Conservation (phyloP, 2,888 invertebrate genomes). For the Metacarcinus magister region DNA sequence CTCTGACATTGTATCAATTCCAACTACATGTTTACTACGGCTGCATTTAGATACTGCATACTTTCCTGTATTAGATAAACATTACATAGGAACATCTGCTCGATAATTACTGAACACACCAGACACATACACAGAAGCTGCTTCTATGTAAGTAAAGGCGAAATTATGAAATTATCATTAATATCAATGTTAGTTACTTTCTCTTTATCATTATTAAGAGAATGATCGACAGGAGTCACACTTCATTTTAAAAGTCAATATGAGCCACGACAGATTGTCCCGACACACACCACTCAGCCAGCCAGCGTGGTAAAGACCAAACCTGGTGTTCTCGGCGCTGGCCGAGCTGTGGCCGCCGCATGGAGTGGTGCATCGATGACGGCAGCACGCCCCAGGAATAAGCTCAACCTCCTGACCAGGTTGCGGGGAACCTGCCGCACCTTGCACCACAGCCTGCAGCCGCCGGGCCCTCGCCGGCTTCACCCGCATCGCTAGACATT, state of each 20-base stretch:
- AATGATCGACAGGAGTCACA: background rate
- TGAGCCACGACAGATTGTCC: background rate
- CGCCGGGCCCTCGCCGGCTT: background rate
- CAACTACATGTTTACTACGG: no score
- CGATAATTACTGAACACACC: no score
- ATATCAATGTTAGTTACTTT: background rate
- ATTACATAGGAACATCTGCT: no score
- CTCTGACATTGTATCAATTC: no score
- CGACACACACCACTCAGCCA: background rate
- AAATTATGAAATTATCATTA: background rate
- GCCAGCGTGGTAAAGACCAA: background rate
- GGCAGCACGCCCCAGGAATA: background rate
- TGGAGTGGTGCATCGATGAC: constrained; percentile 5
- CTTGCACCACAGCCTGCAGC: background rate
- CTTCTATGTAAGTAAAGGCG: no score
- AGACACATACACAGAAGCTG: no score
- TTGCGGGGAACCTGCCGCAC: background rate
- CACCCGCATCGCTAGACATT: background rate
- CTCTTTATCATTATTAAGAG: background rate
- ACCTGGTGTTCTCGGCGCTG: background rate
- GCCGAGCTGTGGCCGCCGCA: background rate
- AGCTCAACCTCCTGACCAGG: constrained; percentile 27
- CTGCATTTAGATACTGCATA: no score
- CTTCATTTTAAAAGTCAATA: background rate
- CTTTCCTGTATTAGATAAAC: no score